Evolutionary conservation across 2,888 invertebrate genomes (phyloP), one percentile per base, ranked within the genome.

Genomic region (Ennomos quercinarius): DNA sequence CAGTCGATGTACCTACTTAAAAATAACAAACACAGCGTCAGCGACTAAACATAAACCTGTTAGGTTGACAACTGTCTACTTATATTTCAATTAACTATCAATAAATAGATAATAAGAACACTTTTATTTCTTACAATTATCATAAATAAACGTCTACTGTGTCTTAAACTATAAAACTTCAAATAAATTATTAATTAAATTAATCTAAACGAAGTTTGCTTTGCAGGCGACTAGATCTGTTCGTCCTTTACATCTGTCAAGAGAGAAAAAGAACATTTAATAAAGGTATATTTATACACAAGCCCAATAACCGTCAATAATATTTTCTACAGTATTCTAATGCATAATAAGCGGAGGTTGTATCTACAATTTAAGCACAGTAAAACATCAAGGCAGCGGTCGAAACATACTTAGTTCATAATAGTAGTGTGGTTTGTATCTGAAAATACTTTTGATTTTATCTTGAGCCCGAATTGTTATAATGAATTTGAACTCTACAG

Each of bases 231-330:
- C 94, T 93, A 95, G 93, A 95, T 95, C 93, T 94, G 95, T 91
- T 95, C 95, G 85, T 95, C 95, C 90, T 95, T 95, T 86, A 95
- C 95, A 95, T 95, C 95, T 95, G 95, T 76, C 91, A 61, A 61
- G 85, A 89, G 86, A 90, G 92, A 93, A 93, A 93, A 94, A 93
- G 91, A 93, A 93, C 86, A 91, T 93, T 91, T 89, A 80, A 76
- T 75, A 68, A 51, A 57, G 55, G 51, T 13, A 57, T 40, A 41
- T 34, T 39, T 49, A 40, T 39, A 36, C 35, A 48, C 13, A 9
- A 38, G 36, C 17, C 48, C 47, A 44, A 8, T 8, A 34, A 38
- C 35, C 9, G 9, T 43, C 10, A n/a, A 11, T 27, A 27, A 27
- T 27, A 12, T 43, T 35, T 34, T 44, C 40, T 43, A 50, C 27